These are phyloP conservation scores for Solenopsis invicta DNA, from an alignment of 1,140 invertebrate genomes.

Conservation along the genomic window DNA sequence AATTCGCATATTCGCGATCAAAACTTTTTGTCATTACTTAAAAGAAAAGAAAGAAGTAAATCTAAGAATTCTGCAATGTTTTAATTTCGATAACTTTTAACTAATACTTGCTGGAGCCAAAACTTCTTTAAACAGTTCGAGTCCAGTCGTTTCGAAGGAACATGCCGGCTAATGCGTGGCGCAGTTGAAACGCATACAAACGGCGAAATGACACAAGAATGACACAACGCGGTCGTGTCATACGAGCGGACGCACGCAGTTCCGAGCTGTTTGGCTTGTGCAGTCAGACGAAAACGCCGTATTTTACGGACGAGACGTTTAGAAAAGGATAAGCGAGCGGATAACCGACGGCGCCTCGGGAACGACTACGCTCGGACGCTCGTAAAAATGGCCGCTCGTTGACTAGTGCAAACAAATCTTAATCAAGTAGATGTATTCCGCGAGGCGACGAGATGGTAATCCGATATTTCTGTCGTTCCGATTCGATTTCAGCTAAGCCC, in stretches of 20 bases:
- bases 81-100: no score
- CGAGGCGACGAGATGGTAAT: conserved; percentile 27
- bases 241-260: not conserved
- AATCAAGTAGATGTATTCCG: conserved; percentile 43
- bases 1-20: no score
- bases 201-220: not conserved
- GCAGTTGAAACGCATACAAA: not conserved
- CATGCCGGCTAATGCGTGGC: not conserved
- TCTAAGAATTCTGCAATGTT: no score
- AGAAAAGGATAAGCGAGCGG: conserved; percentile 26
- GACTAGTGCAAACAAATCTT: conserved; percentile 43
- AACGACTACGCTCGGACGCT: conserved; percentile 2
- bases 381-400: conserved; percentile 33
- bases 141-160: not conserved
- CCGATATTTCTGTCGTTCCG: conserved; percentile 6
- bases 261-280: conserved; percentile 6
- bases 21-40: no score
- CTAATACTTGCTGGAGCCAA: no score
- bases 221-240: not conserved
- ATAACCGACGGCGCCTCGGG: conserved; percentile 34
- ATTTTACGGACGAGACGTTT: conserved; percentile 30
- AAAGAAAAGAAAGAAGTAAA: no score
- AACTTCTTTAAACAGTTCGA: not conserved
- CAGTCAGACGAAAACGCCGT: conserved; percentile 20
- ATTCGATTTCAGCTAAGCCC: conserved; percentile 21